phyloP scores from a whole-genome alignment of 1,140 invertebrate species.

The Sipha flava region DNA sequence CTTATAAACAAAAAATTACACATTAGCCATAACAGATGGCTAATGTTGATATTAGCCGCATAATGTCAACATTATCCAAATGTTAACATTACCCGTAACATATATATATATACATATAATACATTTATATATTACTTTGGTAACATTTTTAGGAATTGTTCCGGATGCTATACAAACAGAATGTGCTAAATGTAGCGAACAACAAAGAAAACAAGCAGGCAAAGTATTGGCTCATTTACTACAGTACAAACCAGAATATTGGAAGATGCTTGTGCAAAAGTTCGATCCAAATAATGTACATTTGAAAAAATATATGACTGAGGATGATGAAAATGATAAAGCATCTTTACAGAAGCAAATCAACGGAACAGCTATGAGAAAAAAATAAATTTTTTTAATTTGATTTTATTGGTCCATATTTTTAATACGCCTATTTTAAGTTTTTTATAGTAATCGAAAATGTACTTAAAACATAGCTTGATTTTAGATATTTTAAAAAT shows the following conservation, averaged over 20 bases:
- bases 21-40: too few relatives aligned
- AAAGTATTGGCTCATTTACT: constrained; percentile 44
- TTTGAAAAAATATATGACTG: constrained; percentile 47
- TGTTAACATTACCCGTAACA: too few relatives aligned
- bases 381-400: neutral
- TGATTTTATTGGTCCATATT: too few relatives aligned
- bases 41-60: too few relatives aligned
- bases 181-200: constrained; percentile 39
- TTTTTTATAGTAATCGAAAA: too few relatives aligned
- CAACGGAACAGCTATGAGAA: neutral
- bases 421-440: too few relatives aligned
- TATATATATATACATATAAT: too few relatives aligned
- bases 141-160: constrained; percentile 36
- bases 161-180: constrained; percentile 40
- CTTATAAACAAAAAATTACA: too few relatives aligned
- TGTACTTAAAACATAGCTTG: too few relatives aligned
- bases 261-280: constrained; percentile 50
- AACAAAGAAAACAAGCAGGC: constrained; percentile 37
- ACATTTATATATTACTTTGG: too few relatives aligned
- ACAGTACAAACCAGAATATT: constrained; percentile 50
- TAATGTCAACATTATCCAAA: too few relatives aligned
- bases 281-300: constrained; percentile 54
- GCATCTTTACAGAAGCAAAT: neutral
- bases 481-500: too few relatives aligned
- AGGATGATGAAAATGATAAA: neutral